Base-by-base conservation (phyloP, 2,888 invertebrate species). In the Ormyrus pomaceus region DNA sequence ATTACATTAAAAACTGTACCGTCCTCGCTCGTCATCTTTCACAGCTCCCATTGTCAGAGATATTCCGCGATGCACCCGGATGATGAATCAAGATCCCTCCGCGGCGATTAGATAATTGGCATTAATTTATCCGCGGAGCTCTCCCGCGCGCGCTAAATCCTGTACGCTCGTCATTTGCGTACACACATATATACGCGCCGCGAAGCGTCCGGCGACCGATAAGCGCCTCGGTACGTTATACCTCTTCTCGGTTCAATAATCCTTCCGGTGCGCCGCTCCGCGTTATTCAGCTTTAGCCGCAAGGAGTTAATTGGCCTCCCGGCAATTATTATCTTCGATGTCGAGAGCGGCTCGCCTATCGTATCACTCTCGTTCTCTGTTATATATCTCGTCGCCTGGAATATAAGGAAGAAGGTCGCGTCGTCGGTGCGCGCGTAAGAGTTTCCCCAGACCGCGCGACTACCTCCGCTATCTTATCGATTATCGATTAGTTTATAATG, bases 51-150 rank as follows among this genome's bases (percentile, higher is more conserved):
- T 34, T 34, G 2, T 34, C 34, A 34, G 34, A 34, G 34, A 34
- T 34, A 59, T 13, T 68, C 10, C 46, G 34, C 34, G 34, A 34
- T 3, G 34, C 34, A 34, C 34, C 34, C 34, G 2, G 34, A 34
- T 34, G 34, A 34, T 50, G 72, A 75, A 78, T 65, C 72, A 75
- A 80, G 79, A 77, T 80, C 55, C 46, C 62, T 11, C 45, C 58
- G 48, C 10, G 13, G 55, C 72, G 81, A 80, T 82, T 78, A 74
- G 73, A 82, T 80, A 84, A 84, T 82, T 82, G 77, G 70, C 72
- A 82, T 82, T 81, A 82, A 83, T 81, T 81, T 75, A 80, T 75
- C 61, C 19, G 50, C 45, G 64, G 48, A 8, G 51, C 61, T 51
- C 65, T 59, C 77, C 65, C 56, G 55, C 50, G n/a, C 34, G 34